Conservation (phyloP, 2,888 invertebrate species). For the Apotomis betuletana region DNA sequence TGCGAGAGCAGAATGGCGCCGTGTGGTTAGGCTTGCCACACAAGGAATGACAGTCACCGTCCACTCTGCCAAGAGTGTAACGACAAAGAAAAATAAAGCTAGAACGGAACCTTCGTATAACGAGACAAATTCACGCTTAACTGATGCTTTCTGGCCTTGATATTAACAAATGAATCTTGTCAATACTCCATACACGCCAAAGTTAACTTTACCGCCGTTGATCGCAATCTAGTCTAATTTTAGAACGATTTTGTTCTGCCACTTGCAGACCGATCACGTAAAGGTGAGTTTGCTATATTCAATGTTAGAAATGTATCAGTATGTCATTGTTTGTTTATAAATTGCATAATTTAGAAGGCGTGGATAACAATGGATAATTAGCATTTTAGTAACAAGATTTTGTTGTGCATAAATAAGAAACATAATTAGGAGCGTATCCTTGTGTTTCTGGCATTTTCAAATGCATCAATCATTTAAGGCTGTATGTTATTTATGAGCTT, state of each 20-base stretch:
- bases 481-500: too few relatives aligned
- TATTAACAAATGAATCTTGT: constrained; percentile 37
- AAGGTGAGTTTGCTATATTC: constrained; percentile 10
- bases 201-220: constrained; percentile 5
- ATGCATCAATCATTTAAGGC: neutral
- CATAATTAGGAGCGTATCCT: constrained; percentile 14
- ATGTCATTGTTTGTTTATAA: constrained; percentile 16
- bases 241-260: neutral
- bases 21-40: too few relatives aligned
- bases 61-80: too few relatives aligned
- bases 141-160: constrained; percentile 34
- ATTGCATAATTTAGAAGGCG: constrained; percentile 29
- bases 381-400: constrained; percentile 31
- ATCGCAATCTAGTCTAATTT: neutral
- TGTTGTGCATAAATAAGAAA: constrained; percentile 11
- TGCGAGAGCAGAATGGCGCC: too few relatives aligned
- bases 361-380: constrained; percentile 32
- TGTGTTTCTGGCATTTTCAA: constrained; percentile 11
- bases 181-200: constrained; percentile 26
- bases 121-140: neutral
- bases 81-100: too few relatives aligned
- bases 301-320: constrained; percentile 25
- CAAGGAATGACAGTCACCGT: too few relatives aligned
- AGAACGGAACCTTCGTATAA: neutral
- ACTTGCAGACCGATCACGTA: neutral